phyloP scores from a whole-genome alignment of 2,113 vertebrate species.

The Cyphomyrus plagiostoma region DNA sequence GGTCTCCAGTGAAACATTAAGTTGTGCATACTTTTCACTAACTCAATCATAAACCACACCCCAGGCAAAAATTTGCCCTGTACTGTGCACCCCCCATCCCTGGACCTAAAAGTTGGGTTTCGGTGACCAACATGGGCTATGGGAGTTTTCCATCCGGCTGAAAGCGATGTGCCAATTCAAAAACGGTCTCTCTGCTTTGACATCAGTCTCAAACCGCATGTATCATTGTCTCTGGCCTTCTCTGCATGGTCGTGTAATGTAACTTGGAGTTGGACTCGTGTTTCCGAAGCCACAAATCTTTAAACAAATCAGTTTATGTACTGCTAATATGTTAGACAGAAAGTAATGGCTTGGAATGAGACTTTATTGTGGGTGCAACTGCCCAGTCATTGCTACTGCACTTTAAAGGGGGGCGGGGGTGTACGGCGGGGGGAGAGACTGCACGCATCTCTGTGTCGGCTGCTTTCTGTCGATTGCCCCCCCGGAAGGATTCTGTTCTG shows the following conservation, averaged over 20 bases:
- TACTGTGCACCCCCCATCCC: not conserved
- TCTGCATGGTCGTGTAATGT: constrained; percentile 46
- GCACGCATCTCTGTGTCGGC: constrained; percentile 19
- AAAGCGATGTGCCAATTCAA: constrained; percentile 24
- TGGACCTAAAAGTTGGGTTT: not conserved
- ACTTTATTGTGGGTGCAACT: constrained; percentile 42
- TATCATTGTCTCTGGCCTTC: constrained; percentile 42
- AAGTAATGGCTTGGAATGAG: constrained; percentile 41
- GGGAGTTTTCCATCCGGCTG: not conserved
- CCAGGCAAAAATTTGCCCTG: constrained; percentile 18
- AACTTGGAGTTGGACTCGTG: constrained; percentile 46
- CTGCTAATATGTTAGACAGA: constrained; percentile 57
- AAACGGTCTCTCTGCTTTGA: constrained; percentile 10
- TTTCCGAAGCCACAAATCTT: constrained; percentile 61
- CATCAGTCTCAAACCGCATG: constrained; percentile 49
- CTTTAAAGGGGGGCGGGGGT: not conserved
- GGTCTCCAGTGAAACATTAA: constrained; percentile 59
- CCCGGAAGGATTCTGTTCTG: constrained; percentile 39
- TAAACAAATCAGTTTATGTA: constrained; percentile 60
- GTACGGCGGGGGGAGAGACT: not conserved
- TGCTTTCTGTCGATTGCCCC: constrained; percentile 40
- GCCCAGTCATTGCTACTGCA: constrained; percentile 23
- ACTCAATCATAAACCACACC: constrained; percentile 43
- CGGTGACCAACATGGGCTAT: not conserved
- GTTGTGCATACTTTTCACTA: constrained; percentile 45